Evolutionary conservation across 1,140 invertebrate species (phyloP), one percentile per base, ranked within the genome.

Genomic region (Matsumurasca onukii): DNA sequence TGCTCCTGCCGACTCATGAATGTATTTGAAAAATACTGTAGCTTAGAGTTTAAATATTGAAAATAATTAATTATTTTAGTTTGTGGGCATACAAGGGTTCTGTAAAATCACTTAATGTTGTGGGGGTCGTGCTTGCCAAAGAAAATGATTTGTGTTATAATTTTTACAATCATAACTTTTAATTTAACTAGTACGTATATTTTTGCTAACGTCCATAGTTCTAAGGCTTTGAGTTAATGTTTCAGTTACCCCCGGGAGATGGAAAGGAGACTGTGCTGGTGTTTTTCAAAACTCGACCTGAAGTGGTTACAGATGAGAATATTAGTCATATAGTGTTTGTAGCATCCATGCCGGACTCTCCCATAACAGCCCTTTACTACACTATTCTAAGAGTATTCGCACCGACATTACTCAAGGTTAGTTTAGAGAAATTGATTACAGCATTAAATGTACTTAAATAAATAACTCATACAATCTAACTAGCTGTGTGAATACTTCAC

Each of bases 341-440:
- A 0, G 83, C 82, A 0, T 83, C 85, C 1, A 84, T 87, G 79
- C 67, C 84, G 3, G 83, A 84, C 66, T 86, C 85, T 3, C 85
- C 85, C 3, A 71, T 86, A 0, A 81, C 75, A 65, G 78, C 83
- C 2, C 77, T 87, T 3, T 86, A 84, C 71, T 81, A 86, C 76
- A 73, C 80, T 52, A 74, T 87, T 1, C 82, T 85, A 67, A 83
- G 83, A 68, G 77, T 85, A 9, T 82, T 79, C 73, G 75, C 76
- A 29, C 80, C 80, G 27, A 72, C 82, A 65, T 73, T 86, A 49
- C 72, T 85, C 45, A 78, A 83, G 72, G 76, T 78, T 72, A 67
- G 30, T 63, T 13, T 63, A 34, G n/a, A n/a, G n/a, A n/a, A n/a
- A n/a, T n/a, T n/a, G 39, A 45, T 45, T 45, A n/a, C 39, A 45